Evolutionary conservation across 1,140 invertebrate genomes (phyloP), one percentile per base, ranked within the genome.

Genomic region (Archivesica marissinica): DNA sequence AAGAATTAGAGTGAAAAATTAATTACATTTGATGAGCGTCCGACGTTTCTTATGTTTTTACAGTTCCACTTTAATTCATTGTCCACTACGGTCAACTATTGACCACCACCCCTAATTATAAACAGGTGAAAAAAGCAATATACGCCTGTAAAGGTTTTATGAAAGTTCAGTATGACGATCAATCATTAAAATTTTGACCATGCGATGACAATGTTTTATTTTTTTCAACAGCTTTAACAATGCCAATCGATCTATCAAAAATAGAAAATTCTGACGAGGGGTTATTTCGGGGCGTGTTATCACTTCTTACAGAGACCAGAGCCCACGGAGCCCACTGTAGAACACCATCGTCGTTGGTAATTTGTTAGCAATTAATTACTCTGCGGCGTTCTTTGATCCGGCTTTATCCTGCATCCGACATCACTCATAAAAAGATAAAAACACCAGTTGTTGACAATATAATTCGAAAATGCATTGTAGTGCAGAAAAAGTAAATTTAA

Each of bases 1-100:
- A 83, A 83, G 66, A 59, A 75, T 83, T 75, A 75, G 61, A 83
- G 80, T 75, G 80, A 83, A 83, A 83, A 83, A 83, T 83, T 83
- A 83, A 83, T 83, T 74, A 83, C 39, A 83, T 39, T 64, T 38
- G 39, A 61, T 61, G 68, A 47, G 50, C 80, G 52, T 72, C 68
- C 35, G 54, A 52, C 28, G 35, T 70, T 20, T 52, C 80, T 83
- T 83, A 83, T 83, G 80, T 83, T 83, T 78, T 83, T 59, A 56
- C 70, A 17, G 25, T 64, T 50, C 66, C 38, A 61, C 44, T 47
- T 74, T 75, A 75, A 47, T 61, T 72, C 54, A 81, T 83, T 83
- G 80, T 83, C 80, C 50, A n/a, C 35, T 23, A 9, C 35, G 54
- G 80, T 38, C 70, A 79, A n/a, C 68, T 20, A 75, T 59, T 83